A percentile compares a stretch with the other conserved stretches of the same genome.
Conservation (phyloP, 2,797 vertebrate genomes). For the Thalassophryne amazonica region DNA sequence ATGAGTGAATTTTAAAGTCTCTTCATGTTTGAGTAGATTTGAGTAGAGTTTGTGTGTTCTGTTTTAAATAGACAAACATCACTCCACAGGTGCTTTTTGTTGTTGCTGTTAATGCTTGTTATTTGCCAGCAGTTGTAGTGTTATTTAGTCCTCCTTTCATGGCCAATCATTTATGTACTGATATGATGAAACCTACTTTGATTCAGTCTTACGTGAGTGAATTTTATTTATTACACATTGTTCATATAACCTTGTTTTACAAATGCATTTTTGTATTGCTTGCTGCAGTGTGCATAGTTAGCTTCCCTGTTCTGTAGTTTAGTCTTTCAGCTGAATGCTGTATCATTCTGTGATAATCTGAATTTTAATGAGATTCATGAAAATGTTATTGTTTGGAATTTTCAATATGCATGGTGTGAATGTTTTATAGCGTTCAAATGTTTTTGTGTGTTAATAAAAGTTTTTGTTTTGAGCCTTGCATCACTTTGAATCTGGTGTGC, state of each 20-base stretch:
- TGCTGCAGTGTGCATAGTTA: too few relatives aligned
- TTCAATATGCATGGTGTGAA: too few relatives aligned
- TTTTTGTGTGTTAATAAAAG: too few relatives aligned
- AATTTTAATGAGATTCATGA: too few relatives aligned
- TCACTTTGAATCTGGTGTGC: too few relatives aligned
- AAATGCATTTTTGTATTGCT: conserved; percentile 21
- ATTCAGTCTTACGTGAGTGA: conserved; percentile 2
- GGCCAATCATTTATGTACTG: conserved; percentile 4
- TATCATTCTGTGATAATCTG: too few relatives aligned
- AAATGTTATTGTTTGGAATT: too few relatives aligned
- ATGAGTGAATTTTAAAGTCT: conserved; percentile 26
- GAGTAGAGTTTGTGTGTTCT: neutral
- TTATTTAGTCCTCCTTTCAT: conserved; percentile 17
- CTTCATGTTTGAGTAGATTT: conserved; percentile 8
- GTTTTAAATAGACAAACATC: neutral
- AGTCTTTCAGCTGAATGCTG: too few relatives aligned
- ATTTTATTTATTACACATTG: conserved; percentile 43
- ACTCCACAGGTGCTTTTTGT: conserved; percentile 6
- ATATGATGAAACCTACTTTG: conserved; percentile 3
- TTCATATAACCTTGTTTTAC: conserved; percentile 9
- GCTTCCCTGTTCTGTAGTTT: too few relatives aligned
- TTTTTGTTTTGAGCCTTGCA: too few relatives aligned
- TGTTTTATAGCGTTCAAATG: too few relatives aligned
- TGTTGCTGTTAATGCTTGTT: neutral
- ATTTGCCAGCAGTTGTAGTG: conserved; percentile 24